Evolutionary conservation across 2,888 invertebrate genomes (phyloP).

Genomic region (Apotomis capreana): DNA sequence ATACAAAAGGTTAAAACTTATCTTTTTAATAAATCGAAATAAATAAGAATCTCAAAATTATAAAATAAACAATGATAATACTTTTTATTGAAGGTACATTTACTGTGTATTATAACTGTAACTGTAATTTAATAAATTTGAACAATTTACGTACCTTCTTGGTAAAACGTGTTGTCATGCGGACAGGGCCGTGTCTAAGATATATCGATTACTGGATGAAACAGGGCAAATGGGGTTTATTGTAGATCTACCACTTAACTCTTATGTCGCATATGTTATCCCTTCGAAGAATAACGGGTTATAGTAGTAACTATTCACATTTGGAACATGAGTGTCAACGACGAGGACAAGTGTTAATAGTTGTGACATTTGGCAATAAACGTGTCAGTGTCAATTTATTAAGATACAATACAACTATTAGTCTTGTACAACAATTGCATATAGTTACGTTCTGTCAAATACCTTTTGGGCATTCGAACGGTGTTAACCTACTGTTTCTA

Average conservation of each 20-base stretch:
- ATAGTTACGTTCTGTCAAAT: too few relatives aligned
- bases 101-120: too few relatives aligned
- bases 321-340: too few relatives aligned
- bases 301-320: too few relatives aligned
- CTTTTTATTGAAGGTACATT: slow-evolving; percentile 7
- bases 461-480: too few relatives aligned
- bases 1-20: not conserved
- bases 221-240: not conserved
- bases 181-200: slow-evolving; percentile 14
- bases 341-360: too few relatives aligned
- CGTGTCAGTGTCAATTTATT: too few relatives aligned
- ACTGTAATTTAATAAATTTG: not conserved
- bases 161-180: slow-evolving; percentile 4
- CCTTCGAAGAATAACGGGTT: too few relatives aligned
- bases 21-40: not conserved
- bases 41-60: slow-evolving; percentile 24
- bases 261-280: not conserved
- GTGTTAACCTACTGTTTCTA: too few relatives aligned
- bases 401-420: too few relatives aligned
- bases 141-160: not conserved
- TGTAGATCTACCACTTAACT: not conserved
- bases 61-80: slow-evolving; percentile 11
- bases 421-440: too few relatives aligned
- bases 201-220: not conserved
- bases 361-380: too few relatives aligned